These are phyloP conservation scores for Regulus satrapa DNA, from an alignment of 2,113 vertebrate genomes.

Conservation along the genomic window DNA sequence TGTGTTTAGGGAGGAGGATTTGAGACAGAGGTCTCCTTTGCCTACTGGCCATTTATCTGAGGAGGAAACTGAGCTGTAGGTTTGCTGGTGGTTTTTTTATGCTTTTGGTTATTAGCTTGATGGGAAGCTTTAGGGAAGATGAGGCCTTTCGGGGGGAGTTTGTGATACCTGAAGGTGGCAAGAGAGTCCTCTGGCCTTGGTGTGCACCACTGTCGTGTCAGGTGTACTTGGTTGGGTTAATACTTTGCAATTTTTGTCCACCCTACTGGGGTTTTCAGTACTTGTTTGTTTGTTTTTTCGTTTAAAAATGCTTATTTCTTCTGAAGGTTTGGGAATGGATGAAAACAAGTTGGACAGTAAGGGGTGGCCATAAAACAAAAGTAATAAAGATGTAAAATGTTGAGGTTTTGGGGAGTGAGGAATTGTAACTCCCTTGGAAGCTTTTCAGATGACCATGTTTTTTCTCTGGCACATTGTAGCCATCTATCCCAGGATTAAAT, in stretches of 20 bases:
- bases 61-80: background rate
- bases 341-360: background rate
- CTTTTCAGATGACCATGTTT: background rate
- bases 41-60: background rate
- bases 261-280: accelerated
- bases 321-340: background rate
- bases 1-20: background rate
- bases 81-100: background rate
- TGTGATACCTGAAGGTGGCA: background rate
- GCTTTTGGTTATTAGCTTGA: background rate
- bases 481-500: background rate
- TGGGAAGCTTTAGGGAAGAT: background rate
- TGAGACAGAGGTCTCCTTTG: background rate
- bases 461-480: background rate
- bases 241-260: background rate
- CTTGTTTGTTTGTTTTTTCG: background rate
- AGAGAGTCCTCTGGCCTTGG: background rate
- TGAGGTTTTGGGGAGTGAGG: background rate
- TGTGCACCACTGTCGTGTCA: background rate
- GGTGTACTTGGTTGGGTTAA: background rate
- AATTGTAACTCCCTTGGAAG: background rate
- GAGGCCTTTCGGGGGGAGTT: too few species aligned
- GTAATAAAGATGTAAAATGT: background rate
- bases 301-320: background rate
- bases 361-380: background rate